Evolutionary conservation across 1,140 invertebrate species (phyloP).

Genomic region (Delia radicum): DNA sequence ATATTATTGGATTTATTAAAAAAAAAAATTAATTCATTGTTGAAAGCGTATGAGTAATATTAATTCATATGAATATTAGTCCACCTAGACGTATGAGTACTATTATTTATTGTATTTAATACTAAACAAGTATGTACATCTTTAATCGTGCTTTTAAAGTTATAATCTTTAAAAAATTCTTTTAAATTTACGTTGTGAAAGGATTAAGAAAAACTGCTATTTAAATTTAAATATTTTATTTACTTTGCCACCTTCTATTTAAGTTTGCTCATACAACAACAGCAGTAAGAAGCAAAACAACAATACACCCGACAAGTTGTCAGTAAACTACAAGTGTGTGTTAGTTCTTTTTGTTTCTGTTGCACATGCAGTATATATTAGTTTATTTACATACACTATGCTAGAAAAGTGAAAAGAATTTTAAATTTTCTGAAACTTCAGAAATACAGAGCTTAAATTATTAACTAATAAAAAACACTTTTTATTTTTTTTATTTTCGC

Average conservation of each 20-base stretch:
- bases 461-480: too few species aligned
- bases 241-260: background rate
- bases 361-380: background rate
- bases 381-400: too few species aligned
- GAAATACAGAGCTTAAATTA: too few species aligned
- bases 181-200: background rate
- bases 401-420: too few species aligned
- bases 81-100: background rate
- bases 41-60: background rate
- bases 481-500: too few species aligned
- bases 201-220: background rate
- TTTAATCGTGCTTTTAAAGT: background rate
- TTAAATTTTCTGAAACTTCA: too few species aligned
- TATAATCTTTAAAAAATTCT: background rate
- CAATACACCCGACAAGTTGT: conserved; percentile 12
- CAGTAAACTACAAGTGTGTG: conserved; percentile 2
- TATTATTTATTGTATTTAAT: background rate
- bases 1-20: too few species aligned
- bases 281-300: background rate
- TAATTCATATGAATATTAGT: background rate
- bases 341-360: background rate
- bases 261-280: background rate
- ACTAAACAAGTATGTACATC: background rate
- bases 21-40: too few species aligned
- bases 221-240: background rate